Conservation (phyloP, 1,140 invertebrate genomes). For the Mesaphorura yosii region DNA sequence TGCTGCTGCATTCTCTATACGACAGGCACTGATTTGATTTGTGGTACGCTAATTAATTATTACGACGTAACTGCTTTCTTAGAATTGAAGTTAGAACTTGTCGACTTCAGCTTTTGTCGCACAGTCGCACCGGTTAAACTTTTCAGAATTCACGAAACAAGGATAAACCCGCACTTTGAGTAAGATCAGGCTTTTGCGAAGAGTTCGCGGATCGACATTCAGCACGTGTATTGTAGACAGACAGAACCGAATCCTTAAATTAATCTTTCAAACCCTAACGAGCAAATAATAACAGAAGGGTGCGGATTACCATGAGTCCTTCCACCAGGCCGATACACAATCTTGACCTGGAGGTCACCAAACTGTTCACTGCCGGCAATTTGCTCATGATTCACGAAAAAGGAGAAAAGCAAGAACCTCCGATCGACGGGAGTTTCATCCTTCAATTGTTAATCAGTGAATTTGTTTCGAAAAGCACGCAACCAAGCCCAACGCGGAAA, state of each 20-base stretch:
- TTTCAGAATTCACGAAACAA: too few species aligned
- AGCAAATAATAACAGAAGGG: background rate
- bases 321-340: background rate
- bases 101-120: too few species aligned
- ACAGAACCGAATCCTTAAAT: background rate
- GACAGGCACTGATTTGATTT: too few species aligned
- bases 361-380: background rate
- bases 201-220: too few species aligned
- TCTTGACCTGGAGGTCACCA: background rate
- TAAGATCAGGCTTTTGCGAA: too few species aligned
- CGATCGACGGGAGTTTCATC: slow-evolving; percentile 17
- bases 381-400: slow-evolving; percentile 4
- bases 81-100: too few species aligned
- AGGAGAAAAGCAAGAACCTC: slow-evolving; percentile 7
- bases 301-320: background rate
- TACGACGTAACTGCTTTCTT: too few species aligned
- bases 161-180: too few species aligned
- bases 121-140: too few species aligned
- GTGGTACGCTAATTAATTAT: too few species aligned
- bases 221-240: background rate
- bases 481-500: background rate
- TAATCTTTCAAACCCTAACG: background rate
- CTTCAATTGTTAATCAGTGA: slow-evolving; percentile 9
- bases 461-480: slow-evolving; percentile 1
- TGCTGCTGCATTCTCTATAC: too few species aligned